phyloP scores from a whole-genome alignment of 1,140 invertebrate genomes.

The Brachystomella parvula region DNA sequence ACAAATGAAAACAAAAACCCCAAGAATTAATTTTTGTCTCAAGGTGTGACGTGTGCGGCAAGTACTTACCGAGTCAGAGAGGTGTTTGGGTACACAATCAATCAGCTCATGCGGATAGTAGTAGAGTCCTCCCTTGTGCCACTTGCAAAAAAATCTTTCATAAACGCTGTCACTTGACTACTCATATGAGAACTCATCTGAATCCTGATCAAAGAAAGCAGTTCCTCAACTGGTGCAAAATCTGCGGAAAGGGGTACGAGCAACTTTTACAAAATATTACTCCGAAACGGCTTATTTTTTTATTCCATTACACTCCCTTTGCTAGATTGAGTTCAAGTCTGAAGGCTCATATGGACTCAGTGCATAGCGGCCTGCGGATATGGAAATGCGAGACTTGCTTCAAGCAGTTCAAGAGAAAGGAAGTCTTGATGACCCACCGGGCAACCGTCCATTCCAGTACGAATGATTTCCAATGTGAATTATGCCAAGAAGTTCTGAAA shows the following conservation, averaged over 20 bases:
- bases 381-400: slow-evolving; percentile 28
- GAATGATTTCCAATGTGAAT: slow-evolving; percentile 77
- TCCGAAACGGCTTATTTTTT: not conserved
- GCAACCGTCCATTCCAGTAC: slow-evolving; percentile 18
- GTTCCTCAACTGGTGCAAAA: slow-evolving; percentile 17
- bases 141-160: slow-evolving; percentile 24
- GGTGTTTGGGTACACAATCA: slow-evolving; percentile 32
- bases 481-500: slow-evolving; percentile 65
- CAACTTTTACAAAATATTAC: not conserved
- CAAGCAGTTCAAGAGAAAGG: slow-evolving; percentile 27
- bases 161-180: slow-evolving; percentile 22
- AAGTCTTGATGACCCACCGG: slow-evolving; percentile 24
- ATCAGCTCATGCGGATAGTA: slow-evolving; percentile 18
- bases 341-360: slow-evolving; percentile 18
- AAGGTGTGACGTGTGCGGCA: slow-evolving; percentile 25
- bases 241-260: slow-evolving; percentile 21
- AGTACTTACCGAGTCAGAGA: slow-evolving; percentile 29
- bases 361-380: slow-evolving; percentile 25
- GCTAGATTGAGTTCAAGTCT: slow-evolving; percentile 10
- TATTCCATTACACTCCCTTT: not conserved
- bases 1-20: not conserved
- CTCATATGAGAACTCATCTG: slow-evolving; percentile 29
- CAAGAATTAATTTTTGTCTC: slow-evolving; percentile 6
- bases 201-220: slow-evolving; percentile 22
- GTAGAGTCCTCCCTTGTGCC: slow-evolving; percentile 17